Evolutionary conservation across 2,888 invertebrate species (phyloP), one percentile per base, ranked within the genome.

Genomic region (Machimus rusticus): DNA sequence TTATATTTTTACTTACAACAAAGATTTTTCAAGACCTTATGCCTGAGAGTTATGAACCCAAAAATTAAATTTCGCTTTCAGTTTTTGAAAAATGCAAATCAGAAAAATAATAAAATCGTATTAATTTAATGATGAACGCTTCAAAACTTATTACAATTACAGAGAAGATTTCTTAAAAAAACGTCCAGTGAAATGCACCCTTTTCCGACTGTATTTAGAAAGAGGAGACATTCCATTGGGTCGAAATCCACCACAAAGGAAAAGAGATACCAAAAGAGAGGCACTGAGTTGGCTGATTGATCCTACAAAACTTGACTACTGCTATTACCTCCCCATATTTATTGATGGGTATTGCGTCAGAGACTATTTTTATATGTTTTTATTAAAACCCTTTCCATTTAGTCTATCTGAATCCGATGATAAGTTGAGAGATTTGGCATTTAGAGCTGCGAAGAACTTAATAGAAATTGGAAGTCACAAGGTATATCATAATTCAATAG

Each of bases 321-420:
- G 97, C 91, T 97, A 98, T 92, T 98, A 98, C 92, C 93, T 99
- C 88, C 99, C 99, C 0, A 95, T 99, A 93, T 98, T 99, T 93
- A 97, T 98, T 91, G 98, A 98, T 90, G 99, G 99, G 92, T 91
- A 89, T 88, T 88, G 87, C 23, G 87, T 86, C 12, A 66, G 8
- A 66, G 12, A 1, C 19, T 34, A 2, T 9, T 23, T 39, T 77
- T 77, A 28, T 39, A 14, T 1, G 8, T 46, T 0, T n/a, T 37
- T n/a, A 14, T 8, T 19, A 28, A 31, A 46, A 66, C 31, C 78
- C 77, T 46, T 87, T 46, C 87, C 76, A 88, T 89, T 12, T 55
- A 92, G 92, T 0, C 93, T 99, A 9, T 94, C 96, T 2, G 99
- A 99, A 93, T 95, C 94, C 1, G 94, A 94, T 79, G 95, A 96